Base-by-base conservation (phyloP, 2,888 invertebrate genomes). In the Poecilobothrus nobilitatus region DNA sequence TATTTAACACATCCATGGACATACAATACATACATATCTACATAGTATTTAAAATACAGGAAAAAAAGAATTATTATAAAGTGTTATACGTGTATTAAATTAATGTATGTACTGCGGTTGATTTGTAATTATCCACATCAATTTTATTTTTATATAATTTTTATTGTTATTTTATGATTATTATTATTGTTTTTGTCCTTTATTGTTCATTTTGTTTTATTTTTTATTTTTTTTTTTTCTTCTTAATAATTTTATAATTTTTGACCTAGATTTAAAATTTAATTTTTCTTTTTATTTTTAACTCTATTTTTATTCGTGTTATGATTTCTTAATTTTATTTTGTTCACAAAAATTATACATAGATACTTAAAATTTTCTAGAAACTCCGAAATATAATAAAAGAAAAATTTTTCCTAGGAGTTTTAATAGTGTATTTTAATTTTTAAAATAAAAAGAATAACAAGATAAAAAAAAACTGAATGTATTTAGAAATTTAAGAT, bases 61-160 rank as follows among this genome's bases (percentile, higher is more conserved):
- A 37, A 8, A 10, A 37, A 10, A 37, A 37, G 9, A 37, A 37
- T 37, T 37, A 8, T 37, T 37, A 37, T 37, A 10, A 12, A 37
- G 12, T 37, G 7, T 8, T 8, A 2, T 37, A 37, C 37, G 12
- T 37, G 37, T 37, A 37, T 37, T 37, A 12, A 53, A 18, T 53
- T 53, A 18, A 18, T 53, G 18, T 53, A 15, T 53, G n/a, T 53
- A n/a, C n/a, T 53, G 53, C 53, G 53, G 53, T 53, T 18, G 53
- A 53, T 53, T 53, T 53, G 53, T 53, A 53, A 53, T 53, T 53
- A 53, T 53, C 53, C 53, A 53, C 53, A 53, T 53, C 6, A 53
- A 53, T 53, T 53, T 53, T 3, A 53, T 53, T 53, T 53, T 15
- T 53, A 12, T 53, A 12, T 53, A 15, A 27, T 27, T 53, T 18